A percentile compares a stretch with the other conserved stretches of the same genome.
phyloP scores from a whole-genome alignment of 1,140 invertebrate species.

The Papilio xuthus region DNA sequence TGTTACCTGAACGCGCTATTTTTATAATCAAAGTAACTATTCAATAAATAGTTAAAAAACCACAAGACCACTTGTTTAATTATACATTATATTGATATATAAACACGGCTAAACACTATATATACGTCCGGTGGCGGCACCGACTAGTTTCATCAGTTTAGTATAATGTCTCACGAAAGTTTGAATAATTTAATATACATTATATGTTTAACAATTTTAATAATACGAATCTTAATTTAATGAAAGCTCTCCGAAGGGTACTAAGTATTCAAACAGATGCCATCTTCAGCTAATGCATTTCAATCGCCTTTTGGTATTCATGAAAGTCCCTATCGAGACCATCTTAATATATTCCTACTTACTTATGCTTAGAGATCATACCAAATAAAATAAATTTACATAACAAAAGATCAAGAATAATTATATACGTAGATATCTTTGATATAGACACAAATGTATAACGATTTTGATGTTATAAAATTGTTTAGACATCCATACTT shows the following conservation, averaged over 20 bases:
- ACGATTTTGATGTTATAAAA: too few relatives aligned
- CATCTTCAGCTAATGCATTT: slow-evolving; percentile 32
- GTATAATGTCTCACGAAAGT: too few relatives aligned
- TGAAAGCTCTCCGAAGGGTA: slow-evolving; percentile 20
- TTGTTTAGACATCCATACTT: too few relatives aligned
- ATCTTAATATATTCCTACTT: slow-evolving; percentile 35
- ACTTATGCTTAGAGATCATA: neutral
- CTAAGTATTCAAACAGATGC: slow-evolving; percentile 16
- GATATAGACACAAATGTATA: neutral
- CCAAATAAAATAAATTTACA: neutral
- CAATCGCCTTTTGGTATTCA: slow-evolving; percentile 32
- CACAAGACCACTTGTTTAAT: too few relatives aligned
- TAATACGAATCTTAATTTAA: neutral
- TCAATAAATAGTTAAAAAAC: too few relatives aligned
- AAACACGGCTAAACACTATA: too few relatives aligned
- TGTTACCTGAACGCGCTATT: too few relatives aligned
- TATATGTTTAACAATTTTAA: neutral
- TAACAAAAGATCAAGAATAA: neutral
- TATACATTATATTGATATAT: too few relatives aligned
- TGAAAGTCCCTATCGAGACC: slow-evolving; percentile 18
- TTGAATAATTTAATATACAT: too few relatives aligned
- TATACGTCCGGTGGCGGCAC: too few relatives aligned
- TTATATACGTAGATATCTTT: neutral
- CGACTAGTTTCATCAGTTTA: too few relatives aligned
- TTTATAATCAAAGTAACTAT: too few relatives aligned